phyloP scores from a whole-genome alignment of 92 coral and sea anemone genomes.

The Heliopora coerulea region DNA sequence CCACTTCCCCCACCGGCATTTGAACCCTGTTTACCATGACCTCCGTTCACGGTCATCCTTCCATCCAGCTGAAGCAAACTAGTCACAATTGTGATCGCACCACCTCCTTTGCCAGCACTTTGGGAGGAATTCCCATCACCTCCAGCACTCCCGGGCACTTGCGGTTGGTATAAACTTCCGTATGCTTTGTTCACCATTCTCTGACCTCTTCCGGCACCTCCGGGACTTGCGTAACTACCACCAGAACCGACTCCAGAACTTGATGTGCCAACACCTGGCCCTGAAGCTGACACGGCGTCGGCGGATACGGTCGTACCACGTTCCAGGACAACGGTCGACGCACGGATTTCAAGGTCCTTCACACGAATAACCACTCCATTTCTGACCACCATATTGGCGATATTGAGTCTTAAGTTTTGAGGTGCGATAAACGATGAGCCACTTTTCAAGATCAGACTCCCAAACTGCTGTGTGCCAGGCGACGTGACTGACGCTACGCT shows the following conservation, averaged over 20 bases:
- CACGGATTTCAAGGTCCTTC: conserved; percentile 69
- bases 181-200: conserved; percentile 61
- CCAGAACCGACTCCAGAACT: conserved; percentile 77
- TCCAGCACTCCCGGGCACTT: conserved; percentile 80
- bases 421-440: conserved; percentile 98
- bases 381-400: conserved; percentile 70
- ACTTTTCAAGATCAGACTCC: conserved; percentile 85
- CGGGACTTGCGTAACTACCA: conserved; percentile 84
- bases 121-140: conserved; percentile 57
- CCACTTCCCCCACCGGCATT: conserved; percentile 93
- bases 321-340: conserved; percentile 70
- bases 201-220: conserved; percentile 61
- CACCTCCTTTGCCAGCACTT: conserved; percentile 86
- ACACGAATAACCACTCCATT: conserved; percentile 86
- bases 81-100: conserved; percentile 64
- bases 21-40: conserved; percentile 54
- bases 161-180: conserved; percentile 74
- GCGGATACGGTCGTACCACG: conserved; percentile 86
- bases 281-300: conserved; percentile 36
- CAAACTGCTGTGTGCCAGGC: conserved; percentile 94
- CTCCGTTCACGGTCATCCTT: conserved; percentile 86
- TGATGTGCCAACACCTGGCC: conserved; percentile 54
- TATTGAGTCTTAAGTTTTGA: conserved; percentile 65
- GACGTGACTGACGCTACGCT: conserved; percentile 65
- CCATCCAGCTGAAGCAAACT: conserved; percentile 79